Base-by-base conservation (phyloP, 2,113 vertebrate species). In the Lasiurus borealis region DNA sequence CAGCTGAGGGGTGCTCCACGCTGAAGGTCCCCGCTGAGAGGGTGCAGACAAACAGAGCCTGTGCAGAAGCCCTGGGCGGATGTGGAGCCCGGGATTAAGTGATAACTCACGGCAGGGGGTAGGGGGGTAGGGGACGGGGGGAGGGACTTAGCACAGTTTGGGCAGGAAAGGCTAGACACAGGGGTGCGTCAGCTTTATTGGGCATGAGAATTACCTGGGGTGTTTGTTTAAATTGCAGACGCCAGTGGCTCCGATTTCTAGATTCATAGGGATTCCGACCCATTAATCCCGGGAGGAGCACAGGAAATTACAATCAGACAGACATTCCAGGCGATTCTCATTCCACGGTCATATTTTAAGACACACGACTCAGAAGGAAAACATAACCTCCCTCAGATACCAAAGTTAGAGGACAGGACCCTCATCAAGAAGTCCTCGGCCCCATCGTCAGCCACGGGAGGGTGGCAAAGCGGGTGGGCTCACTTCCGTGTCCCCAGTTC, bases 281-380 rank as follows among this genome's bases (percentile, higher is more conserved):
- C 76, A 72, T 93, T 91, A 94, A 96, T 93, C 87, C 40, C 81
- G 81, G 76, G 66, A 91, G 54, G 59, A 91, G 77, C 9, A 36
- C 18, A 7, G 85, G 59, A 96, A 95, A 92, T 92, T 90, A 62
- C 66, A 90, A 12, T 82, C n/a, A 13, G 82, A 81, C 16, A 87
- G n/a, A 85, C 27, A n/a, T 78, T 54, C n/a, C 40, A 72, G 85
- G 73, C 83, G 36, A 81, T 81, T 93, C 72, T 90, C 29, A 88
- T 54, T 71, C 40, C 54, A 66, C 34, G 46, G 50, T 64, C 66
- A 3, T 66, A 71, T 54, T 91, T 86, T 62, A 73, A 90, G 71
- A 84, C 84, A 73, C 40, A 48, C 48, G 44, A 27, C 64, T 85
- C 75, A 57, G 69, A 86, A 88, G 48, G 19, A 93, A 62, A n/a